Conservation (phyloP, 2,797 vertebrate species). For the Anomalospiza imberbis region DNA sequence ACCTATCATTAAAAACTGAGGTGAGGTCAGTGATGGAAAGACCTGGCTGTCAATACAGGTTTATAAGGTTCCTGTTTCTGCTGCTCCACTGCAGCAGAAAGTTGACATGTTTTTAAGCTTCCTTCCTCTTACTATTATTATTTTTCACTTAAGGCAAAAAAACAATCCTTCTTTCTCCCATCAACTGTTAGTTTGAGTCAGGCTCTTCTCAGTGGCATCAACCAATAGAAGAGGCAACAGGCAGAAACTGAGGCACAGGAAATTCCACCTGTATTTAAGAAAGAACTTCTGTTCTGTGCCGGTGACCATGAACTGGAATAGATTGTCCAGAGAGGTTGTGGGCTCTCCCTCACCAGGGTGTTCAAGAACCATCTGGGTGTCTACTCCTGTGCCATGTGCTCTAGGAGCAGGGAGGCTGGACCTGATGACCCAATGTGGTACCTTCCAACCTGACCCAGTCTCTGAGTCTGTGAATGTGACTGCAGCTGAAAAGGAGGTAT, state of each 20-base stretch:
- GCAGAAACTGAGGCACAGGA: not conserved
- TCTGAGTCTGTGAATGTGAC: not conserved
- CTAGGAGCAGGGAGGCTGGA: not conserved
- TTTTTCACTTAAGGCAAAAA: not conserved
- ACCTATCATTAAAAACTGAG: not conserved
- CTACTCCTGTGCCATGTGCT: not conserved
- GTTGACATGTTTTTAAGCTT: not conserved
- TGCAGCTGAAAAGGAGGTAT: not conserved
- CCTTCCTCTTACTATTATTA: not conserved
- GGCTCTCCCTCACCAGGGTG: not conserved
- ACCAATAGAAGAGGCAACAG: not conserved
- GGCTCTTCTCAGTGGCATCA: not conserved
- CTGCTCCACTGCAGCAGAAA: not conserved
- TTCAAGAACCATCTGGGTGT: not conserved
- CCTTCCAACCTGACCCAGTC: not conserved
- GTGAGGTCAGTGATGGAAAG: not conserved
- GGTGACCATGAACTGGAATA: too few species aligned
- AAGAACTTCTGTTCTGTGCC: not conserved
- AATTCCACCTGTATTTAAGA: not conserved
- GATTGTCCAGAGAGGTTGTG: not conserved
- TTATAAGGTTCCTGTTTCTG: not conserved
- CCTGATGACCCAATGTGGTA: fast-evolving
- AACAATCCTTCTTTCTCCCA: not conserved
- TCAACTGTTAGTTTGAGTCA: not conserved
- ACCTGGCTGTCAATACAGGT: not conserved